phyloP scores from a whole-genome alignment of 1,140 invertebrate species.

The Meloidogyne floridensis region DNA sequence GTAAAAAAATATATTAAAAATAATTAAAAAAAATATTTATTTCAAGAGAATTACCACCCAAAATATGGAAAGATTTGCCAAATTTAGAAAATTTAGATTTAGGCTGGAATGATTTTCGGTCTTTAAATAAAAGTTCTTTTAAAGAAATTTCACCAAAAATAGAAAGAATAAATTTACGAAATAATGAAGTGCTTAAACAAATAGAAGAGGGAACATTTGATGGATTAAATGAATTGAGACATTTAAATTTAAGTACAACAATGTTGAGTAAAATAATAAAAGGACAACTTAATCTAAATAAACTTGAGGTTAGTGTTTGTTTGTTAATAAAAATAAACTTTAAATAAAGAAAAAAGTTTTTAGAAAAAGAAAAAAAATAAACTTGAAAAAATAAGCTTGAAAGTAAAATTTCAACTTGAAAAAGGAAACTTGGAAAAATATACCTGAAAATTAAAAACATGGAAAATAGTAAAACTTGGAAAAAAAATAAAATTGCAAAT shows the following conservation, averaged over 20 bases:
- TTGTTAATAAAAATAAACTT: background rate
- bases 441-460: background rate
- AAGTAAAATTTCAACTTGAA: no score
- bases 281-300: constrained; percentile 7
- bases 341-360: background rate
- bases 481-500: background rate
- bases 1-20: background rate
- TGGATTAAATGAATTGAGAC: constrained; percentile 27
- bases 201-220: constrained; percentile 35
- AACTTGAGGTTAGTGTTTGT: constrained; percentile 13
- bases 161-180: constrained; percentile 33
- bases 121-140: constrained; percentile 35
- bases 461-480: background rate
- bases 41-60: constrained; percentile 19
- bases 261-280: constrained; percentile 17
- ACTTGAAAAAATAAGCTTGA: no score
- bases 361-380: background rate
- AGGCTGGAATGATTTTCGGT: constrained; percentile 46
- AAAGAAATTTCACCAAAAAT: constrained; percentile 28
- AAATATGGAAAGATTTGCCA: constrained; percentile 40
- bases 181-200: constrained; percentile 39
- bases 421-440: no score
- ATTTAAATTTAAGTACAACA: constrained; percentile 41
- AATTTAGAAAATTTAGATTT: constrained; percentile 41
- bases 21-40: background rate